Percentiles rank a stretch among this genome's conserved stretches.
phyloP scores from a whole-genome alignment of 1,140 invertebrate species.

The Dinothrombium tinctorium region DNA sequence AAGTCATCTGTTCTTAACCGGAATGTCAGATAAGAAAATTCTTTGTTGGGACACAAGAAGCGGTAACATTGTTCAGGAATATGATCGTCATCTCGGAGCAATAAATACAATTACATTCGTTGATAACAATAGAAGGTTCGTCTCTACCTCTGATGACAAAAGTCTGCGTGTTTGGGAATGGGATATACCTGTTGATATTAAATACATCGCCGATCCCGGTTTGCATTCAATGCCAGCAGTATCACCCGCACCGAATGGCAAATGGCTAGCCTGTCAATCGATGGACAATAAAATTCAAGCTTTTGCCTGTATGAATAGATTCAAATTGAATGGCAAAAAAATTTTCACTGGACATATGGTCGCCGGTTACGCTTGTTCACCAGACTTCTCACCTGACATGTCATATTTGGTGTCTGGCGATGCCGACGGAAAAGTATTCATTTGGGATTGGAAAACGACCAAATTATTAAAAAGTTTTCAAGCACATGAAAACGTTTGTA shows the following conservation, averaged over 20 bases:
- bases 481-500: conserved; percentile 93
- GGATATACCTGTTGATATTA: conserved; percentile 99
- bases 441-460: conserved; percentile 99
- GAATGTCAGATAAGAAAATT: conserved; percentile 97
- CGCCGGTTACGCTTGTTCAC: conserved; percentile 86
- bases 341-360: conserved; percentile 97
- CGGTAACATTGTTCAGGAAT: conserved; percentile 92
- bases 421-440: conserved; percentile 91
- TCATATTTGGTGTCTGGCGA: conserved; percentile 97
- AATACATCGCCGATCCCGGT: conserved; percentile 97
- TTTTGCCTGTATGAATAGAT: conserved; percentile 85
- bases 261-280: conserved; percentile 96
- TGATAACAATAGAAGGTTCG: conserved; percentile 89
- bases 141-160: conserved; percentile 96
- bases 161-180: conserved; percentile 98
- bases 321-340: conserved; percentile 94
- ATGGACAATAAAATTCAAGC: conserved; percentile 99
- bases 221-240: conserved; percentile 99
- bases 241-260: conserved; percentile 78
- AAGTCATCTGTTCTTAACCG: conserved; percentile 89
- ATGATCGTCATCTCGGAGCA: conserved; percentile 91
- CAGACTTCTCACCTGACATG: conserved; percentile 98
- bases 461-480: conserved; percentile 93
- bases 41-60: conserved; percentile 89
- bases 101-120: conserved; percentile 98